These are phyloP conservation scores for Champsocephalus esox DNA, from an alignment of 2,797 vertebrate genomes.

Conservation along the genomic window DNA sequence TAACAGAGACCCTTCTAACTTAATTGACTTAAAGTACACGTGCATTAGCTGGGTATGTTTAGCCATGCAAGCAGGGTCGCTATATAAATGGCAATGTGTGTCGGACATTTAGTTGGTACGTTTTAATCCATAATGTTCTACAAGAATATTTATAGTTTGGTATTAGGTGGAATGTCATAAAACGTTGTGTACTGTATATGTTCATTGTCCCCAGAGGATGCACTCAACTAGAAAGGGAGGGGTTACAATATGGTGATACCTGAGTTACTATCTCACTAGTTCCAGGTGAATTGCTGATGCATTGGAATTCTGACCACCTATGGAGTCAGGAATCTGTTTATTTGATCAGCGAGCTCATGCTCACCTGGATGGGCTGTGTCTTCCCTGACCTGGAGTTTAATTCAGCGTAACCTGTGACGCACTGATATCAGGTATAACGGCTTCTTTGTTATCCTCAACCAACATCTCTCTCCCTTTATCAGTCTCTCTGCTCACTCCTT, in stretches of 20 bases:
- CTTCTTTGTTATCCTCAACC: conserved; percentile 44
- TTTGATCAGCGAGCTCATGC: not conserved
- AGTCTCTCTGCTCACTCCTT: conserved; percentile 31
- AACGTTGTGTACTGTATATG: not conserved
- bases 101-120: not conserved
- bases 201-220: not conserved
- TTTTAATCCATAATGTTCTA: not conserved
- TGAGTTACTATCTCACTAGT: not conserved
- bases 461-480: conserved; percentile 33
- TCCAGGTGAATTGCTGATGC: not conserved
- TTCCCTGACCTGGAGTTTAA: conserved; percentile 39
- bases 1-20: not conserved
- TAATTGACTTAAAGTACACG: not conserved
- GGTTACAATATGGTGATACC: not conserved
- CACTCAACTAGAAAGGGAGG: too few relatives aligned
- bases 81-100: not conserved
- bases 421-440: conserved; percentile 23
- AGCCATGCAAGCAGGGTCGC: not conserved
- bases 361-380: conserved; percentile 7
- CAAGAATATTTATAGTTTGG: too few relatives aligned
- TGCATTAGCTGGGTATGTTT: not conserved
- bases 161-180: too few relatives aligned
- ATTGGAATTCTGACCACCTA: conserved; percentile 14
- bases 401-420: conserved; percentile 28
- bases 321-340: not conserved